Conservation (phyloP, 2,797 vertebrate genomes). For the Propithecus deckenii region DNA sequence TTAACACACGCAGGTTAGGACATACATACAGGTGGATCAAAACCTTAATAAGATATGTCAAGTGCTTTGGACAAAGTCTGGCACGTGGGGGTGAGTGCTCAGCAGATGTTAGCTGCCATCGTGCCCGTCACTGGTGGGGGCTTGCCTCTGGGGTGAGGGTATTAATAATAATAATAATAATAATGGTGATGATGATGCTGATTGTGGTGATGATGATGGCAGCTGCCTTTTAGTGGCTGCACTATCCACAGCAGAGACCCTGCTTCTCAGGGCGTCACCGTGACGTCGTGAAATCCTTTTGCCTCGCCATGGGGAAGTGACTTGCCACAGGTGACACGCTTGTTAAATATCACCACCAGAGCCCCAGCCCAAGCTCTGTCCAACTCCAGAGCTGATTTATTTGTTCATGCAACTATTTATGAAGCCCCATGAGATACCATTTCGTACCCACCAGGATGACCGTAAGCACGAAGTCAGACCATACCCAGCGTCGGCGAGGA, state of each 20-base stretch:
- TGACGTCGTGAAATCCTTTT: not conserved
- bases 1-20: not conserved
- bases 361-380: not conserved
- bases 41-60: not conserved
- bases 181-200: not conserved
- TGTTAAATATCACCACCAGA: not conserved
- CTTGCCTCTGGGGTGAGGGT: not conserved
- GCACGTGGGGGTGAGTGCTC: not conserved
- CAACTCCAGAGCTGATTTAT: not conserved
- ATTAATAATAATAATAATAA: too few species aligned
- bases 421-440: not conserved
- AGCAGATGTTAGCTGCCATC: not conserved
- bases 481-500: not conserved
- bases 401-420: not conserved
- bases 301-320: not conserved
- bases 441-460: not conserved
- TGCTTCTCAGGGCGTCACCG: not conserved
- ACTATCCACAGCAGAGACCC: not conserved
- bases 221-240: not conserved
- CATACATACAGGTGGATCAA: not conserved
- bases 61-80: not conserved
- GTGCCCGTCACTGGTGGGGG: not conserved
- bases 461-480: not conserved
- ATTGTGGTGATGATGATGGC: accelerated
- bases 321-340: not conserved